These are phyloP conservation scores for Phyllotreta striolata DNA, from an alignment of 2,888 invertebrate species.

Conservation along the genomic window DNA sequence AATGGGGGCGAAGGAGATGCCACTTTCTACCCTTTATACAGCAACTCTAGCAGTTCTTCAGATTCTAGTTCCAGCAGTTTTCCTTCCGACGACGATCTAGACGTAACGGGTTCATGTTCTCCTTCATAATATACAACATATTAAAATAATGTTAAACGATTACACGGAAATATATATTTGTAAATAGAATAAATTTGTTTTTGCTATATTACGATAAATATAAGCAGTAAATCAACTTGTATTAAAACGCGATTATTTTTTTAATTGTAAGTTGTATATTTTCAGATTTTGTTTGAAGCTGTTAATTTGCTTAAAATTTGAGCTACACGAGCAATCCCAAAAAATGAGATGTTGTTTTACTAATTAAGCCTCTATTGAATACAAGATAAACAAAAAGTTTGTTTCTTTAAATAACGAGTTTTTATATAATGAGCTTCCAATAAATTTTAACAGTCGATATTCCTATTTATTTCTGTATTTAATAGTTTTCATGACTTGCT, in stretches of 20 bases:
- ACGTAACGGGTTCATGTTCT: constrained; percentile 49
- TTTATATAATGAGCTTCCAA: too few relatives aligned
- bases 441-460: too few relatives aligned
- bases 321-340: too few relatives aligned
- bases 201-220: constrained; percentile 15
- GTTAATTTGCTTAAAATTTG: too few relatives aligned
- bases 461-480: too few relatives aligned
- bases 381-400: too few relatives aligned
- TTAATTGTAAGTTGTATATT: too few relatives aligned
- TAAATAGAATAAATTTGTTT: constrained; percentile 14
- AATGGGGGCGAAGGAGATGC: constrained; percentile 29
- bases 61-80: constrained; percentile 45
- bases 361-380: too few relatives aligned
- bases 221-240: constrained; percentile 13
- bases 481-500: too few relatives aligned
- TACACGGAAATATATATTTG: constrained; percentile 16
- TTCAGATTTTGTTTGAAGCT: too few relatives aligned
- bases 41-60: constrained; percentile 38
- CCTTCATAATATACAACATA: constrained; percentile 44
- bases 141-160: neutral
- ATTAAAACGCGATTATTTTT: neutral
- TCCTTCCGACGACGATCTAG: constrained; percentile 44
- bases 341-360: too few relatives aligned
- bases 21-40: constrained; percentile 26
- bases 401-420: too few relatives aligned